Conservation (phyloP, 2,797 vertebrate species). For the Triplophysa bombifrons region DNA sequence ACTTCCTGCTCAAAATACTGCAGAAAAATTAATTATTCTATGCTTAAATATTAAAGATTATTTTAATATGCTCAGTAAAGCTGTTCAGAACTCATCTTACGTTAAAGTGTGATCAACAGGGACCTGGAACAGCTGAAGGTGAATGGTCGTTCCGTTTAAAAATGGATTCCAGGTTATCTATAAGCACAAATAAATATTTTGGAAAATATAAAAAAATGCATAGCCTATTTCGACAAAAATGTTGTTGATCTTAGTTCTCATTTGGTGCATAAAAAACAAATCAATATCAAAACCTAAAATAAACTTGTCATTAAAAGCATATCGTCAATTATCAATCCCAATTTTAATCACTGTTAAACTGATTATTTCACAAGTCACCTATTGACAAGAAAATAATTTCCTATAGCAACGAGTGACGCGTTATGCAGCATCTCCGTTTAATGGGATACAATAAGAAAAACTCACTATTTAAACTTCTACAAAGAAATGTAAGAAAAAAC, state of each 20-base stretch:
- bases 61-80: background rate
- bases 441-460: background rate
- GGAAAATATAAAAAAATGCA: no score
- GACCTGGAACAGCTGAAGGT: background rate
- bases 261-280: background rate
- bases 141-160: slow-evolving; percentile 24
- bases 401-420: slow-evolving; percentile 46
- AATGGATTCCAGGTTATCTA: background rate
- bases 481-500: background rate
- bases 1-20: background rate
- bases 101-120: background rate
- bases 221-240: no score
- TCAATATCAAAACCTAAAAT: background rate
- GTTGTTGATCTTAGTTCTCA: background rate
- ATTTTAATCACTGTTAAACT: background rate
- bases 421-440: no score
- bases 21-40: background rate
- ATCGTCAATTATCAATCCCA: no score
- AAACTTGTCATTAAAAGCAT: background rate
- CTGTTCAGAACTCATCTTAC: slow-evolving; percentile 1
- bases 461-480: background rate
- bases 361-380: background rate
- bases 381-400: background rate
- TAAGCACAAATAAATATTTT: background rate
- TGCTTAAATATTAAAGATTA: background rate